phyloP scores from a whole-genome alignment of 2,797 vertebrate genomes.

The Argya squamiceps region DNA sequence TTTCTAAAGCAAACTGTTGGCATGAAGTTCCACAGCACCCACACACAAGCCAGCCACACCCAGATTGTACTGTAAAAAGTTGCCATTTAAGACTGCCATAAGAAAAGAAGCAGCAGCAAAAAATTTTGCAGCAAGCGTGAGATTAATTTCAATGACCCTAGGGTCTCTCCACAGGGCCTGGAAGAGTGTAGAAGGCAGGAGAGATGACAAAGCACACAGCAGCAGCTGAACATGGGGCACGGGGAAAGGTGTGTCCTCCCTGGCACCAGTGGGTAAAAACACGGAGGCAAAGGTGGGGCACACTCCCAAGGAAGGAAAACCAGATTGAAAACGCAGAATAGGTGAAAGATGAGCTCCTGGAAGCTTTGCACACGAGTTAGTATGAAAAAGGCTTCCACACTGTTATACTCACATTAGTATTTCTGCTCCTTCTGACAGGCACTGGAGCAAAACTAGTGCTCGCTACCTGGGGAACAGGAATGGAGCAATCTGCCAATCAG shows the following conservation, averaged over 20 bases:
- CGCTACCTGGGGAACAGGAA: not conserved
- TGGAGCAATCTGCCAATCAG: not conserved
- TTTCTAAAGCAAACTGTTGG: not conserved
- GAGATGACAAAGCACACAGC: not conserved
- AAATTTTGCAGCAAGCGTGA: not conserved
- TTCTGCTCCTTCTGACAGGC: not conserved
- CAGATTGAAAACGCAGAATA: not conserved
- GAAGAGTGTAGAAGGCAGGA: not conserved
- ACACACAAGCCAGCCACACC: not conserved
- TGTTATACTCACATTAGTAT: not conserved
- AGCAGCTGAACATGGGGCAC: not conserved
- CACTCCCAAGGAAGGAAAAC: not conserved
- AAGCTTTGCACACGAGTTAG: not conserved
- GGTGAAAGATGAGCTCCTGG: not conserved
- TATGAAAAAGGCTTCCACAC: not conserved
- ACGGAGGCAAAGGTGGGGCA: not conserved
- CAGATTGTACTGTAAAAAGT: not conserved
- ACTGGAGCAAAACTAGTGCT: not conserved
- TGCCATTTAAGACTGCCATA: not conserved
- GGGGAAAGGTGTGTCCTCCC: not conserved
- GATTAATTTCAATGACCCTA: not conserved
- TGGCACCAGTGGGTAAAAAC: not conserved
- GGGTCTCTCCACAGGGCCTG: not conserved
- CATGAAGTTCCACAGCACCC: not conserved
- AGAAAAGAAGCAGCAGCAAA: not conserved